phyloP scores from a whole-genome alignment of 2,113 vertebrate species.

The Plecotus auritus region DNA sequence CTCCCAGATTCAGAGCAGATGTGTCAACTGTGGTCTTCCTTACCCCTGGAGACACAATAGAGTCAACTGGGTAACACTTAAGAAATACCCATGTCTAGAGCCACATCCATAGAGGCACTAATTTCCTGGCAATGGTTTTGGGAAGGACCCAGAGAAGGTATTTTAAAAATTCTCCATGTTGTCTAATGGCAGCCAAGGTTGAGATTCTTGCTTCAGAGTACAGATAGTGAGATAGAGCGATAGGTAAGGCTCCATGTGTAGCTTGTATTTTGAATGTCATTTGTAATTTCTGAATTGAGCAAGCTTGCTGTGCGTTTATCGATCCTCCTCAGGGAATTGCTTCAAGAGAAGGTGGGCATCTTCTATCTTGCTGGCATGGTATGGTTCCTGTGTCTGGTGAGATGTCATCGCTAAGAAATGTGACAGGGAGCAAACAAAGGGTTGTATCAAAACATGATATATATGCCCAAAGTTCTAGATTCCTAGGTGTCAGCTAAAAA shows the following conservation, averaged over 20 bases:
- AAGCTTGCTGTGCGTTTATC: constrained; percentile 66
- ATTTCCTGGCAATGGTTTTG: neutral
- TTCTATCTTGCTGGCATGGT: too few species aligned
- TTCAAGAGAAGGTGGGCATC: constrained; percentile 47
- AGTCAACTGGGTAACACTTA: neutral
- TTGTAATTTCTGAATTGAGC: neutral
- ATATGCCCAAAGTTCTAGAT: neutral
- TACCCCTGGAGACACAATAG: neutral
- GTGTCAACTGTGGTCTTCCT: neutral
- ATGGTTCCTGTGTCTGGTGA: neutral
- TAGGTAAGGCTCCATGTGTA: neutral
- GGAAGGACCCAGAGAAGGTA: neutral
- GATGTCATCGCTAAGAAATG: constrained; percentile 78
- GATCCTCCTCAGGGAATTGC: constrained; percentile 65
- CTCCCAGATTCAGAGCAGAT: neutral
- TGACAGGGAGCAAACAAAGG: neutral
- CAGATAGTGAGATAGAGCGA: neutral
- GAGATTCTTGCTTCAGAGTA: neutral
- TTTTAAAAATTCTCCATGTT: neutral
- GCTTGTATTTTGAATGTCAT: neutral
- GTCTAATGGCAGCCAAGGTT: neutral
- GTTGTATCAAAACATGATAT: neutral
- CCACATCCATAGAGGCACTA: neutral
- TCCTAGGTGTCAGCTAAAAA: neutral
- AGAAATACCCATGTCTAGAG: neutral